Evolutionary conservation across 2,113 vertebrate genomes (phyloP).

Genomic region (Etheostoma spectabile): DNA sequence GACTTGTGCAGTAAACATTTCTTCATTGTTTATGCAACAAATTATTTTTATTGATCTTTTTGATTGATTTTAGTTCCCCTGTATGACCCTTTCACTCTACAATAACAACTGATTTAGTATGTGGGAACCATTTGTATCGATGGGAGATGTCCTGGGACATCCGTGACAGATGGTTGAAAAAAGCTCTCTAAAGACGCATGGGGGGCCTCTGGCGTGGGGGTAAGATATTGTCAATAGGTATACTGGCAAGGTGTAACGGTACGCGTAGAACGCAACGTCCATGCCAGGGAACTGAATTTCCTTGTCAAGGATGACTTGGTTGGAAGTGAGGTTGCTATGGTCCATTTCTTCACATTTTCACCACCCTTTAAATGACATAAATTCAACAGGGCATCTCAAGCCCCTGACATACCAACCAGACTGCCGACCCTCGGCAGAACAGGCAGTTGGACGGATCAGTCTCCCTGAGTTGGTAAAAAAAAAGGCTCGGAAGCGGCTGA

Average conservation of each 20-base stretch:
- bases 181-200: slow-evolving; percentile 67
- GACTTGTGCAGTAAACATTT: neutral
- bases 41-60: neutral
- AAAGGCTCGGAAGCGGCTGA: no score
- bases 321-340: slow-evolving; percentile 66
- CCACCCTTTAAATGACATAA: slow-evolving; percentile 47
- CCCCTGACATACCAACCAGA: no score
- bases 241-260: slow-evolving; percentile 72
- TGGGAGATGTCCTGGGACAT: slow-evolving; percentile 60
- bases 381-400: slow-evolving; percentile 29
- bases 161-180: slow-evolving; percentile 80
- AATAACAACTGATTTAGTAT: slow-evolving; percentile 14
- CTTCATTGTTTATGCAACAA: neutral
- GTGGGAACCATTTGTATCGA: slow-evolving; percentile 48
- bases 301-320: slow-evolving; percentile 68
- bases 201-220: slow-evolving; percentile 58
- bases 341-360: slow-evolving; percentile 43
- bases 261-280: slow-evolving; percentile 61
- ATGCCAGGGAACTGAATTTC: slow-evolving; percentile 79
- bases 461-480: no score
- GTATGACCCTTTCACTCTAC: slow-evolving; percentile 27
- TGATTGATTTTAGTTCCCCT: slow-evolving; percentile 1
- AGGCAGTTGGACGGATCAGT: no score
- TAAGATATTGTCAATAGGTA: slow-evolving; percentile 53
- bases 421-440: no score